These are phyloP conservation scores for Oryzias celebensis DNA, from an alignment of 2,113 vertebrate species.

Conservation along the genomic window DNA sequence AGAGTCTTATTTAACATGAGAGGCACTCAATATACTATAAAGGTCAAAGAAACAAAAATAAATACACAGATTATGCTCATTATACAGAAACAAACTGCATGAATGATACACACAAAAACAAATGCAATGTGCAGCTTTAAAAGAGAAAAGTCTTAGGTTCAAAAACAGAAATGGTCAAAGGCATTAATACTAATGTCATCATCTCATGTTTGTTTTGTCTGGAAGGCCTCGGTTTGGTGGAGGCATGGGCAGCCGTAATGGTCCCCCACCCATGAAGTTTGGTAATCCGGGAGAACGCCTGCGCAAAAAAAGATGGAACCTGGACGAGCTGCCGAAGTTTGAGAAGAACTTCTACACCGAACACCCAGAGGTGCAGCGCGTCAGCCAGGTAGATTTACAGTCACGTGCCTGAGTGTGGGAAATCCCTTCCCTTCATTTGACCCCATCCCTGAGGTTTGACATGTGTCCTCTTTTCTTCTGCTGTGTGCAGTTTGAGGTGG, in stretches of 20 bases:
- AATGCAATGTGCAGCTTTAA: no score
- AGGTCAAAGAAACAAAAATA: no score
- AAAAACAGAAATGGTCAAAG: not conserved
- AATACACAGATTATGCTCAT: no score
- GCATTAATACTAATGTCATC: no score
- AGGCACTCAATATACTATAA: no score
- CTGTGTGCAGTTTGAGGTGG: conserved; percentile 84
- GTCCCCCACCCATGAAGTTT: conserved; percentile 88
- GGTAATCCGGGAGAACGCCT: conserved; percentile 95
- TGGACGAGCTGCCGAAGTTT: conserved; percentile 95
- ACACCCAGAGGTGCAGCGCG: conserved; percentile 86
- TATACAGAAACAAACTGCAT: no score
- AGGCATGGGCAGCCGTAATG: conserved; percentile 68
- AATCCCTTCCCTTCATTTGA: no score
- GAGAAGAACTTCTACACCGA: conserved; percentile 98
- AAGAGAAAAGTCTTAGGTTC: no score
- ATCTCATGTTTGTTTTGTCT: not conserved
- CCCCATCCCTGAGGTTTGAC: no score
- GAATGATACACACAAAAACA: no score
- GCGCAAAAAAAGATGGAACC: conserved; percentile 95
- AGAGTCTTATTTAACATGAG: no score
- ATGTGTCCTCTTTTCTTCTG: not conserved
- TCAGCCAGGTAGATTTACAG: conserved; percentile 78
- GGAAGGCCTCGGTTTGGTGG: conserved; percentile 79
- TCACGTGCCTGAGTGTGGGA: no score